Evolutionary conservation across 2,888 invertebrate genomes (phyloP), one percentile per base, ranked within the genome.

Genomic region (Chrysina gloriosa): DNA sequence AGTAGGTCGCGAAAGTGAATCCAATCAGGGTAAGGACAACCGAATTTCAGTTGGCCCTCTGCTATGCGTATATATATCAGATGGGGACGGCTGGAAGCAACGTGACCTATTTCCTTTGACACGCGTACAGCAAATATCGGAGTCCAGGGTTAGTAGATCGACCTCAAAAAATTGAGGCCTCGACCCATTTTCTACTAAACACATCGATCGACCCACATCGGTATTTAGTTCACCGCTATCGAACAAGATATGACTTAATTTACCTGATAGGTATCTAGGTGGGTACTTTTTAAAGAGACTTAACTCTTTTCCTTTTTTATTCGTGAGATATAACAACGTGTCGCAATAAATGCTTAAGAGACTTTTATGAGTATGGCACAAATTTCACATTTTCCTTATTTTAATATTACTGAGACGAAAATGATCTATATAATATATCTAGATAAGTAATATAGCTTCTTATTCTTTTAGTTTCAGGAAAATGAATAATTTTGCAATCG

Each of bases 1-100:
- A 39, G 6, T 50, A 39, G 45, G 50, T 27, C 50, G 36, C 52
- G 50, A 64, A 64, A 64, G 52, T 50, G 64, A 50, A 34, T 11
- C 25, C 34, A 36, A 64, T 64, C 25, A 27, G 64, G 64, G 50
- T 61, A 61, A 61, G 58, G 58, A 27, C 58, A 61, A 61, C 58
- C 25, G 42, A 61, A 61, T 42, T 61, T 61, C 27, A 19, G 58
- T 61, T 61, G 29, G 42, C 14, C 58, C 27, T 58, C 39, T n/a
- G 3, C 27, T 23, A 6, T 39, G 52, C 31, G 31, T 42, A 14
- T 5, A 36, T 29, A 36, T n/a, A 25, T 19, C 11, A 25, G 42
- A 42, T 11, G 39, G 42, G 27, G 29, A 42, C 6, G 36, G 36
- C 36, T 11, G 56, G 36, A 11, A 27, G 25, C 42, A 4, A 45